Percentiles rank a stretch among this genome's conserved stretches.
Evolutionary conservation across 2,113 vertebrate species (phyloP).

Genomic region (Mus spicilegus): DNA sequence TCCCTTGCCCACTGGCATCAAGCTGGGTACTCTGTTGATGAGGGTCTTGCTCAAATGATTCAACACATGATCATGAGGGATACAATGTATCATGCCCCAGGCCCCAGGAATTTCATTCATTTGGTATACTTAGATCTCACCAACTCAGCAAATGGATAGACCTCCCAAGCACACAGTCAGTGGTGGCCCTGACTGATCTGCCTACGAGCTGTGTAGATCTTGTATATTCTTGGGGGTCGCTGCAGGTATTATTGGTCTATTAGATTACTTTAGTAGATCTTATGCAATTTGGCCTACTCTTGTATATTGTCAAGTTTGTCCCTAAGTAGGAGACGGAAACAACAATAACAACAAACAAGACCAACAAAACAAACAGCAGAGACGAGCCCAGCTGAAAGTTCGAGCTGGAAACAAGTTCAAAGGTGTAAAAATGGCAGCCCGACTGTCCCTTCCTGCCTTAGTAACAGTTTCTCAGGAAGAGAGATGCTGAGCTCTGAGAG

Average conservation of each 20-base stretch:
- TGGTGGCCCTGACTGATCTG: not conserved
- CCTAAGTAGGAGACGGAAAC: conserved; percentile 7
- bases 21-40: not conserved
- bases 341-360: not conserved
- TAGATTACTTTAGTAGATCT: not conserved
- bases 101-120: not conserved
- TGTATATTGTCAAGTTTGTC: not conserved
- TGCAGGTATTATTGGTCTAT: not conserved
- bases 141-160: not conserved
- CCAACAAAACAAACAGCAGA: not conserved
- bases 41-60: not conserved
- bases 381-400: not conserved
- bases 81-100: not conserved
- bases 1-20: not conserved
- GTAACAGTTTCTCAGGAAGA: not conserved
- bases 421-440: not conserved
- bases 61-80: not conserved
- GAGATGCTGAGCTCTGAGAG: conserved; percentile 22
- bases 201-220: not conserved
- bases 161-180: not conserved
- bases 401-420: not conserved
- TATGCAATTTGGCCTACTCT: not conserved
- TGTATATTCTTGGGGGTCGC: not conserved
- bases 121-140: conserved; percentile 30
- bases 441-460: not conserved